Evolutionary conservation across 2,797 vertebrate genomes (phyloP).

Genomic region (Emydoidea blandingii): DNA sequence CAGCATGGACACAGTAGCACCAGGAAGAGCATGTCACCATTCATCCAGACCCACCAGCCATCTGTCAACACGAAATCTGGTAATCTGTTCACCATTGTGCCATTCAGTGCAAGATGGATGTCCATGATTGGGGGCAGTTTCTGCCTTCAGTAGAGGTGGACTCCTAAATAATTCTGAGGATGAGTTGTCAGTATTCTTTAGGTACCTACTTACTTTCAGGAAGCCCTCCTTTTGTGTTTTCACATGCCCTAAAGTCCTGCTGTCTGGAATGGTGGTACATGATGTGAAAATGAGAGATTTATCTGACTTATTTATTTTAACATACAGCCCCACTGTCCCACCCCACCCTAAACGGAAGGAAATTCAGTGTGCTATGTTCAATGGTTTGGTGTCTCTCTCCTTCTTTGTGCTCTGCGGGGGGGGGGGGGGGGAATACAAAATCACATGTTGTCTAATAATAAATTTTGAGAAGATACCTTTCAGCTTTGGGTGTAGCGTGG

Average conservation of each 20-base stretch:
- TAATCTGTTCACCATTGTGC: neutral
- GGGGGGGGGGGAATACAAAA: too few species aligned
- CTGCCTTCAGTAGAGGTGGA: neutral
- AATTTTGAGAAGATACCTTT: neutral
- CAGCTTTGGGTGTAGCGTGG: neutral
- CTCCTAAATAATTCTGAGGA: neutral
- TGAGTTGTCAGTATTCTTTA: neutral
- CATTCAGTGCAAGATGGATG: neutral
- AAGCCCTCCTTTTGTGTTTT: neutral
- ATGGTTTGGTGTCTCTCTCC: neutral
- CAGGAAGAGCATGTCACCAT: neutral
- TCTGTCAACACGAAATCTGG: neutral
- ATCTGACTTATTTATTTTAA: neutral
- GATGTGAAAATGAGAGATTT: neutral
- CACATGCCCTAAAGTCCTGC: neutral
- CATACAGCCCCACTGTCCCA: neutral
- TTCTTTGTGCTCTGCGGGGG: neutral
- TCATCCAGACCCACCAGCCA: neutral
- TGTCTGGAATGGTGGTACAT: neutral
- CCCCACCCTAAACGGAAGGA: neutral
- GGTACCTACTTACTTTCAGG: fast-evolving
- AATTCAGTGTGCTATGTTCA: neutral
- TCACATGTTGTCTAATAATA: neutral
- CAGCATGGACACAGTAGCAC: neutral
- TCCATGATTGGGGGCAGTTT: neutral